A percentile compares a stretch with the other conserved stretches of the same genome.
Evolutionary conservation across 2,797 vertebrate species (phyloP).

Genomic region (Macropus fuliginosus): DNA sequence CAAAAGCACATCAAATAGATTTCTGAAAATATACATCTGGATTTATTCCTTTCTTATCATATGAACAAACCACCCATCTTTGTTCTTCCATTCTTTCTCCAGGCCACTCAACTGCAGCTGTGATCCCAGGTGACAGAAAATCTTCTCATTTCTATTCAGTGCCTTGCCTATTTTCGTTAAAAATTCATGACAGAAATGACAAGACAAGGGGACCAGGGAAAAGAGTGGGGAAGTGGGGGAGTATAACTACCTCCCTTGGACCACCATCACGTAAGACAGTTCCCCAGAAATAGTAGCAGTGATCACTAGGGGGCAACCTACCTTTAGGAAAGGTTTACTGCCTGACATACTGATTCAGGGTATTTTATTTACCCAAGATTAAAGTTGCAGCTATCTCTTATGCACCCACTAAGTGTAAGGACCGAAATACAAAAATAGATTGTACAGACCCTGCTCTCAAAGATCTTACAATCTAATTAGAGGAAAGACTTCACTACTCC

Average conservation of each 20-base stretch:
- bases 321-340: not conserved
- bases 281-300: not conserved
- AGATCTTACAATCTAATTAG: not conserved
- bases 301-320: conserved; percentile 1
- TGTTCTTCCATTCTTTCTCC: not conserved
- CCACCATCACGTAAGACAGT: not conserved
- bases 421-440: not conserved
- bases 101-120: not conserved
- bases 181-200: not conserved
- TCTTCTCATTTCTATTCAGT: not conserved
- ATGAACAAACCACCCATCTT: not conserved
- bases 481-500: not conserved
- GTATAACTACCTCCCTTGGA: not conserved
- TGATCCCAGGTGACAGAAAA: conserved; percentile 29
- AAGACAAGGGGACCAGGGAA: not conserved
- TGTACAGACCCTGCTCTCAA: not conserved
- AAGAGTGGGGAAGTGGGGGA: not conserved
- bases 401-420: not conserved
- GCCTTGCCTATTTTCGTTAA: not conserved
- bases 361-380: not conserved
- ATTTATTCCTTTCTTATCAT: not conserved
- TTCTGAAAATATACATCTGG: not conserved
- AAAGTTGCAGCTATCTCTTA: not conserved
- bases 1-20: conserved; percentile 52
- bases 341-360: not conserved